Evolutionary conservation across 2,113 vertebrate genomes (phyloP).

Genomic region (Pteronura brasiliensis): DNA sequence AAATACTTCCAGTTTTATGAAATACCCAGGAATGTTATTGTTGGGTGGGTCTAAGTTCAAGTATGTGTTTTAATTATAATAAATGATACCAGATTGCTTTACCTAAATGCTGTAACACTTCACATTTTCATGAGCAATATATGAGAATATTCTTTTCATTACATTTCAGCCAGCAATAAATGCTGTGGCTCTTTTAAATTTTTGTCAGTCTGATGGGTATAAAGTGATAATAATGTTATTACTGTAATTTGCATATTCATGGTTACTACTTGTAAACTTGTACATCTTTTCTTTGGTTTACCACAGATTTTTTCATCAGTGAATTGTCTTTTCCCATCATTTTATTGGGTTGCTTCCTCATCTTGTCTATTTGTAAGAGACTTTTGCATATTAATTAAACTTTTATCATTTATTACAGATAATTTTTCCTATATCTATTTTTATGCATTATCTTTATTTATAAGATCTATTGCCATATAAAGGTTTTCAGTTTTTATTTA

Average conservation of each 20-base stretch:
- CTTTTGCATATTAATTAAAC: background rate
- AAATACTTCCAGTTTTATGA: conserved; percentile 2
- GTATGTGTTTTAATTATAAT: conserved; percentile 25
- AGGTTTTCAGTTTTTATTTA: background rate
- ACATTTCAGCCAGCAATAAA: background rate
- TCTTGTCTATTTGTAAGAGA: background rate
- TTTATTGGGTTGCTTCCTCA: background rate
- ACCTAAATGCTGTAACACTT: background rate
- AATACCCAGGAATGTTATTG: background rate
- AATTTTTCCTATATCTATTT: background rate
- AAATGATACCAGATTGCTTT: background rate
- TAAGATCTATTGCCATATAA: background rate
- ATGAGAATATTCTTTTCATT: background rate
- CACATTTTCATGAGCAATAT: background rate
- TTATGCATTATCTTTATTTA: background rate
- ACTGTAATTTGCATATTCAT: background rate
- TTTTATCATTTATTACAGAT: background rate
- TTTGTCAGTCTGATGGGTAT: background rate
- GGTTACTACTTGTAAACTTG: background rate
- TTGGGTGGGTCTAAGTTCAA: background rate
- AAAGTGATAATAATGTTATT: background rate
- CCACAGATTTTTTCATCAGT: background rate
- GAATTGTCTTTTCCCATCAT: background rate
- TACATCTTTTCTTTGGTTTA: background rate
- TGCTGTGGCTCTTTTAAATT: background rate